A percentile compares a stretch with the other conserved stretches of the same genome.
These are phyloP conservation scores for Hylomyscus alleni DNA, from an alignment of 2,797 vertebrate genomes.

Conservation along the genomic window DNA sequence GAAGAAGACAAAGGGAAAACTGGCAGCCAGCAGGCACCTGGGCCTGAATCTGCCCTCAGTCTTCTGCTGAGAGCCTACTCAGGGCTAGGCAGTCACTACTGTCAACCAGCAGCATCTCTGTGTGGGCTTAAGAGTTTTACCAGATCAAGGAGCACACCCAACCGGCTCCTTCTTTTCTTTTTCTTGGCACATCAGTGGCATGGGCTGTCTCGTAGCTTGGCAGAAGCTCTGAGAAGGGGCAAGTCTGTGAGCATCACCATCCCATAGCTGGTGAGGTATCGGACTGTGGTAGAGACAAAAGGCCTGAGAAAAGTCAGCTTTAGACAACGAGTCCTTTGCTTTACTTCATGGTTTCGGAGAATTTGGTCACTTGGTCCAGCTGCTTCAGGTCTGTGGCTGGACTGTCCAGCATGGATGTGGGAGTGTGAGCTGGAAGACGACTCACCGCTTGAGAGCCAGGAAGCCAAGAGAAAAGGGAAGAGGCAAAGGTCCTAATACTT, in stretches of 20 bases:
- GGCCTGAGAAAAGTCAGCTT: background rate
- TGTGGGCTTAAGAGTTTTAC: background rate
- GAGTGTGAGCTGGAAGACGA: background rate
- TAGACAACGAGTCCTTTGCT: background rate
- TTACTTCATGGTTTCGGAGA: background rate
- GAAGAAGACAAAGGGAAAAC: conserved; percentile 83
- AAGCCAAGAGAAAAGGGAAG: background rate
- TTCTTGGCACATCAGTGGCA: background rate
- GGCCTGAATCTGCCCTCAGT: background rate
- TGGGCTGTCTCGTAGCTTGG: background rate
- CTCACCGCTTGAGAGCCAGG: background rate
- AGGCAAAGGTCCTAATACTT: too few species aligned
- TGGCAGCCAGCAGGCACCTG: conserved; percentile 5
- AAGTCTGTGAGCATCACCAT: background rate
- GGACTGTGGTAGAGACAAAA: background rate
- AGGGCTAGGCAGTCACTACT: background rate
- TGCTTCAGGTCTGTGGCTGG: background rate
- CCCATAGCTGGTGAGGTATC: background rate
- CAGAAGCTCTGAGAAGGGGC: background rate
- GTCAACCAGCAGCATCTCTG: background rate
- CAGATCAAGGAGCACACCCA: background rate
- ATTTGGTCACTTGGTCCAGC: background rate
- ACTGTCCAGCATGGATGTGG: background rate
- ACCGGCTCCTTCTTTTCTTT: background rate
- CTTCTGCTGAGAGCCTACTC: background rate